Evolutionary conservation across 2,797 vertebrate genomes (phyloP), one percentile per base, ranked within the genome.

Genomic region (Hydrolagus colliei): DNA sequence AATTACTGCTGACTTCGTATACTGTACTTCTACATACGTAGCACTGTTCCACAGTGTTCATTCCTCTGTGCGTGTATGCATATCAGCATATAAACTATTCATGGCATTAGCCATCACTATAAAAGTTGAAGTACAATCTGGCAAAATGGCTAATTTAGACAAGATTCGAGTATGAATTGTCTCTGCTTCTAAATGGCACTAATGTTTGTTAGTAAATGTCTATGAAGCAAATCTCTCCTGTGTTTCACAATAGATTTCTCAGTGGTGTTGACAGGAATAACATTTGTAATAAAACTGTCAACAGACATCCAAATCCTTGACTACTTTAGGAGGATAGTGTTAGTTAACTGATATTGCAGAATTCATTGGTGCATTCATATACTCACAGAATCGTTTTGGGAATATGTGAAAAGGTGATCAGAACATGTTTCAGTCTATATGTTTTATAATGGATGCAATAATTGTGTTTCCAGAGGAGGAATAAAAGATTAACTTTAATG

Each of bases 401-500:
- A 14, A 8, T 80, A 3, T 82, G 63, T 41, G 61, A 32, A 62
- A 9, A 63, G 27, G 22, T 80, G 78, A 65, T 18, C 62, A 14
- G 62, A 8, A 16, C 22, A 67, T 20, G 22, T 7, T 32, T 61
- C 78, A 80, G 59, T 80, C 75, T 27, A 27, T 65, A 16, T 65
- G 11, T 65, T 82, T 73, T 20, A 20, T 22, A 67, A 22, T 27
- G 12, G n/a, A 20, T 77, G 41, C 75, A 77, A 77, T 77, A 77
- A 77, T 77, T 20, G 61, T 61, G 52, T 59, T 59, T 1, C 41
- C 52, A 77, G 59, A 59, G 61, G 77, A 62, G 13, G 63, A 79
- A 22, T 79, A 77, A 77, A 77, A 20, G 35, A 18, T 77, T 77
- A 20, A 77, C 75, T 77, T 77, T 77, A 61, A 52, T 35, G 62